These are phyloP conservation scores for Cuculus canorus DNA, from an alignment of 2,797 vertebrate genomes.

Conservation along the genomic window DNA sequence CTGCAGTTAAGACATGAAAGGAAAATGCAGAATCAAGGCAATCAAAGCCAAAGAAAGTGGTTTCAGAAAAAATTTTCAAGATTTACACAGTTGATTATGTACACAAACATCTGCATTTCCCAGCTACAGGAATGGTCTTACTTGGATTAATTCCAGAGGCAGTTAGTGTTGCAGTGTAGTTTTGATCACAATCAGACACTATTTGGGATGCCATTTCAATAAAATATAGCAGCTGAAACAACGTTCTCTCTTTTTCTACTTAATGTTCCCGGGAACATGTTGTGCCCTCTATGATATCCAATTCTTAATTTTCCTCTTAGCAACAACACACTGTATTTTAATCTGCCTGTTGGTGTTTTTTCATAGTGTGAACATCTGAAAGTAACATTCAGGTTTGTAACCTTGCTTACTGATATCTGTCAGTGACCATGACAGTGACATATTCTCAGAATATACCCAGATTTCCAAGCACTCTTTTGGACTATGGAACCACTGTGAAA, in stretches of 20 bases:
- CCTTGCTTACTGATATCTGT: background rate
- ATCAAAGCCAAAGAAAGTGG: background rate
- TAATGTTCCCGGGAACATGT: background rate
- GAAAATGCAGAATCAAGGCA: background rate
- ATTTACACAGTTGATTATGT: background rate
- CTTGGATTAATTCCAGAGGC: background rate
- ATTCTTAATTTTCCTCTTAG: background rate
- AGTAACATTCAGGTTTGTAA: background rate
- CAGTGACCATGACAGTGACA: background rate
- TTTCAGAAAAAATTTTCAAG: background rate
- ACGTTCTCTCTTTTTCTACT: background rate
- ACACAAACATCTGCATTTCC: slow-evolving; percentile 24
- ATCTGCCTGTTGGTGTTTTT: background rate
- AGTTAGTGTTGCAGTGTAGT: background rate
- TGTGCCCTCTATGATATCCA: background rate
- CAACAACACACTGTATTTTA: background rate
- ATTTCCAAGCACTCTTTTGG: background rate
- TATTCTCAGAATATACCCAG: background rate
- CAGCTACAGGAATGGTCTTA: background rate
- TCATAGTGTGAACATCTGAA: background rate
- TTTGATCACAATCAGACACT: background rate
- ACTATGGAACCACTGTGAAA: background rate
- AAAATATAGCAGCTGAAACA: background rate
- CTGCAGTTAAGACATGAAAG: background rate
- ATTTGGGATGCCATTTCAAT: background rate